Evolutionary conservation across 1,140 invertebrate species (phyloP).

Genomic region (Drosophila sturtevanti): DNA sequence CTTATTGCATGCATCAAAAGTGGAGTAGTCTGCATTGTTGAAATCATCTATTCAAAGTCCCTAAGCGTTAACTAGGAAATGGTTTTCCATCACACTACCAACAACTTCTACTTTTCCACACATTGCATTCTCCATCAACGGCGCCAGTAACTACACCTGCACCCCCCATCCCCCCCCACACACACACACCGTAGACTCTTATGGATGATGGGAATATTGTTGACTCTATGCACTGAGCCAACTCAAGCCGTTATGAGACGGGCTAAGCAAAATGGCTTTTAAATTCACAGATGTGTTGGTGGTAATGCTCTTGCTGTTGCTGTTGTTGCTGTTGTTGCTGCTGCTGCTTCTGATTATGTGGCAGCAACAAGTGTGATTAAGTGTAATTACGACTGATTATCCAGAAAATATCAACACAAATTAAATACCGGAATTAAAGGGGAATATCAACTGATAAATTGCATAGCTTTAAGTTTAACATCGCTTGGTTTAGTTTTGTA

Average conservation of each 20-base stretch:
- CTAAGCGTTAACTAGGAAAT: conserved; percentile 62
- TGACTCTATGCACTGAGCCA: conserved; percentile 24
- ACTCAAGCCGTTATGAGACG: conserved; percentile 31
- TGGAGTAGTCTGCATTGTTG: conserved; percentile 14
- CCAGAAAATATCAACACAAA: conserved; percentile 12
- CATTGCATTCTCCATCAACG: conserved; percentile 27
- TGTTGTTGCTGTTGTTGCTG: conserved; percentile 25
- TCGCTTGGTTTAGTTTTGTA: no score
- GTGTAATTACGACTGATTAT: conserved; percentile 45
- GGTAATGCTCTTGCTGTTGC: conserved; percentile 10
- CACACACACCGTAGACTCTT: no score
- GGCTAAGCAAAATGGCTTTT: conserved; percentile 54
- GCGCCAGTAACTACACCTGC: conserved; percentile 14
- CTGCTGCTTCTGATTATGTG: conserved; percentile 24
- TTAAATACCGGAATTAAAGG: background rate
- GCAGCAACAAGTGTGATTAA: conserved; percentile 61
- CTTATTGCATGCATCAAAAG: conserved; percentile 45
- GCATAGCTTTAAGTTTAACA: no score
- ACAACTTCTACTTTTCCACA: conserved; percentile 4
- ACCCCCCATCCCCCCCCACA: background rate
- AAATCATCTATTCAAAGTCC: conserved; percentile 49
- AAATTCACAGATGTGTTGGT: conserved; percentile 52
- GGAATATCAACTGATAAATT: no score
- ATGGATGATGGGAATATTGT: background rate
- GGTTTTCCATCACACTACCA: conserved; percentile 60